Conservation (phyloP, 2,888 invertebrate species). For the Congeria kusceri region DNA sequence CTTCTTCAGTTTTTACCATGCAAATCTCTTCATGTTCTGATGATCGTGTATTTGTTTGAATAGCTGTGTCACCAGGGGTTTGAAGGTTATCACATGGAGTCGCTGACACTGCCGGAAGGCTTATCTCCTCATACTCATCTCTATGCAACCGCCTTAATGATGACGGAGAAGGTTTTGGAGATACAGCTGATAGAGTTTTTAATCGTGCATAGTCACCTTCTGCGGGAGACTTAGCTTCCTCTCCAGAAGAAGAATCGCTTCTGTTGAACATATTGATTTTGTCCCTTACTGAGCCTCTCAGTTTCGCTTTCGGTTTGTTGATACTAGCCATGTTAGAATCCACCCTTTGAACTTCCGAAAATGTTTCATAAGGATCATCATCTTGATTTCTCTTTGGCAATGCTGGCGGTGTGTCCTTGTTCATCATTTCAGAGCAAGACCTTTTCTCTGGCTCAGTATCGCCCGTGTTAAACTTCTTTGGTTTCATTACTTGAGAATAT, state of each 20-base stretch:
- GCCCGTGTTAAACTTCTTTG: slow-evolving; percentile 34
- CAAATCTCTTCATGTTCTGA: not conserved
- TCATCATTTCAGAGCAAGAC: not conserved
- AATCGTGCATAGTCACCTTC: slow-evolving; percentile 50
- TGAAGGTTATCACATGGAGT: not conserved
- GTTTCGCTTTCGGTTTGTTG: slow-evolving; percentile 6
- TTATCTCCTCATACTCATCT: slow-evolving; percentile 58
- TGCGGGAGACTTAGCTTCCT: not conserved
- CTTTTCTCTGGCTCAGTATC: slow-evolving; percentile 11
- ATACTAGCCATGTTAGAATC: not conserved
- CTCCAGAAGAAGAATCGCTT: slow-evolving; percentile 27
- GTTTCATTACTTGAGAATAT: slow-evolving; percentile 62
- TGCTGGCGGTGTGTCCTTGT: not conserved
- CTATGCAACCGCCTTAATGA: slow-evolving; percentile 12
- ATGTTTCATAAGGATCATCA: slow-evolving; percentile 42
- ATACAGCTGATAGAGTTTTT: slow-evolving; percentile 22
- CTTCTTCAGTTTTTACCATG: not conserved
- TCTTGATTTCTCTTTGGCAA: not conserved
- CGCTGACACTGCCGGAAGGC: slow-evolving; percentile 31
- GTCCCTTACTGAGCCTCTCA: slow-evolving; percentile 44
- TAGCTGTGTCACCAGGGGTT: slow-evolving; percentile 14
- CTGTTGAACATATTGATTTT: slow-evolving; percentile 53
- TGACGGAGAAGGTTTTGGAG: slow-evolving; percentile 35
- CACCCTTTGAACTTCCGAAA: slow-evolving; percentile 10
- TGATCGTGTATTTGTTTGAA: slow-evolving; percentile 17